A percentile compares a stretch with the other conserved stretches of the same genome.
These are phyloP conservation scores for Zaprionus obscuricornis DNA, from an alignment of 2,888 invertebrate genomes.

Conservation along the genomic window DNA sequence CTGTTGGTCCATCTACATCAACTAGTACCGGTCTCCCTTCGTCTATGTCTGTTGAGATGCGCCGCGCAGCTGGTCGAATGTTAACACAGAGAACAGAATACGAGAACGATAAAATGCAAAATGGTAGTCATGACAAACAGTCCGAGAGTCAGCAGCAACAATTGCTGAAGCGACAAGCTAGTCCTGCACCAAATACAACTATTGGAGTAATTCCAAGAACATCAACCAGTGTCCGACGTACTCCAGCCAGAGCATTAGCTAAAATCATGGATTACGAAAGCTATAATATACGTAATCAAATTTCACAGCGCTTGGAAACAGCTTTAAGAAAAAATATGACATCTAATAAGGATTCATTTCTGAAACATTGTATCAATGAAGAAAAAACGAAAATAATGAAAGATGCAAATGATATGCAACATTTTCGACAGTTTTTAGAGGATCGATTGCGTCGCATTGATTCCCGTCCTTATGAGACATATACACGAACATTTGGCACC, in stretches of 20 bases:
- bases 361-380: constrained; percentile 33
- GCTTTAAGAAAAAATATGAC: constrained; percentile 4
- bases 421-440: constrained; percentile 71
- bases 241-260: constrained; percentile 43
- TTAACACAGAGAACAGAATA: constrained; percentile 16
- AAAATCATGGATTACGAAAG: constrained; percentile 53
- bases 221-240: constrained; percentile 12
- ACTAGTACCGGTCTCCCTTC: too few species aligned
- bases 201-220: background rate
- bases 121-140: constrained; percentile 10
- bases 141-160: too few species aligned
- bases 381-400: constrained; percentile 58
- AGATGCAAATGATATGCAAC: constrained; percentile 60
- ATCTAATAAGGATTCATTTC: background rate
- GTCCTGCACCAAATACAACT: background rate
- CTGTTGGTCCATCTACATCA: background rate
- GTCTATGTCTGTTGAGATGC: constrained; percentile 7
- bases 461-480: constrained; percentile 62
- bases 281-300: constrained; percentile 43
- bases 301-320: constrained; percentile 37
- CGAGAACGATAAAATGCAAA: constrained; percentile 9
- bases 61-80: background rate
- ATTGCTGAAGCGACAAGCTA: background rate
- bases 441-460: constrained; percentile 59
- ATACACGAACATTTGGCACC: constrained; percentile 45